phyloP scores from a whole-genome alignment of 2,888 invertebrate genomes.

The Vanessa cardui region DNA sequence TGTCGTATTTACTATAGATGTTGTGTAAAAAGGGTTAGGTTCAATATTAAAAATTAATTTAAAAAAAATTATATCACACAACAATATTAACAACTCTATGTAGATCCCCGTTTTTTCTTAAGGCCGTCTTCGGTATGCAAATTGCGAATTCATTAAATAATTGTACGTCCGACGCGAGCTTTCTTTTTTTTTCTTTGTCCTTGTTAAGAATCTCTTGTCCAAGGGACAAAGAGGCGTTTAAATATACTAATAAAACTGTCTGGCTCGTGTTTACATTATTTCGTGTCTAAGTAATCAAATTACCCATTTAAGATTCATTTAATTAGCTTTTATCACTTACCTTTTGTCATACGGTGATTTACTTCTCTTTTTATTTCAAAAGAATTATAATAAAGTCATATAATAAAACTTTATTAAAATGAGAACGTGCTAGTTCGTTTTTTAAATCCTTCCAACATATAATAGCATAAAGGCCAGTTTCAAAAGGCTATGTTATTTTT shows the following conservation, averaged over 20 bases:
- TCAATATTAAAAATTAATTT: no score
- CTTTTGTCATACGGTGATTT: not conserved
- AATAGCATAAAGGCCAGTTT: no score
- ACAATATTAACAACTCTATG: conserved; percentile 47
- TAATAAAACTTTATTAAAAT: not conserved
- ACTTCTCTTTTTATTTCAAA: not conserved
- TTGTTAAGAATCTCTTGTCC: conserved; percentile 70
- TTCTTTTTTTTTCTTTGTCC: conserved; percentile 59
- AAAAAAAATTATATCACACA: no score
- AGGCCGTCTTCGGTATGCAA: conserved; percentile 73
- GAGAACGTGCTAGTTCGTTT: not conserved
- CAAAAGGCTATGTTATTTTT: no score
- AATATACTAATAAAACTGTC: conserved; percentile 50
- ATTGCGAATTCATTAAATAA: conserved; percentile 79
- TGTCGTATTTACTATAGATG: no score
- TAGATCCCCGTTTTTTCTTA: conserved; percentile 56
- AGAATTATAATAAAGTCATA: not conserved
- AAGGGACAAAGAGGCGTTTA: conserved; percentile 57
- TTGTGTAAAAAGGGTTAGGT: no score
- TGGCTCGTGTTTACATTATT: conserved; percentile 35
- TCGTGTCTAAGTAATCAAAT: conserved; percentile 32
- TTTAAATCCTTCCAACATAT: no score
- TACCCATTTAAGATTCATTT: conserved; percentile 21
- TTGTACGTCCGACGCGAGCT: conserved; percentile 67
- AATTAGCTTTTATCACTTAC: conserved; percentile 26